Percentiles rank a stretch among this genome's conserved stretches.
phyloP scores from a whole-genome alignment of 2,113 vertebrate species.

The Ceyx cyanopectus region DNA sequence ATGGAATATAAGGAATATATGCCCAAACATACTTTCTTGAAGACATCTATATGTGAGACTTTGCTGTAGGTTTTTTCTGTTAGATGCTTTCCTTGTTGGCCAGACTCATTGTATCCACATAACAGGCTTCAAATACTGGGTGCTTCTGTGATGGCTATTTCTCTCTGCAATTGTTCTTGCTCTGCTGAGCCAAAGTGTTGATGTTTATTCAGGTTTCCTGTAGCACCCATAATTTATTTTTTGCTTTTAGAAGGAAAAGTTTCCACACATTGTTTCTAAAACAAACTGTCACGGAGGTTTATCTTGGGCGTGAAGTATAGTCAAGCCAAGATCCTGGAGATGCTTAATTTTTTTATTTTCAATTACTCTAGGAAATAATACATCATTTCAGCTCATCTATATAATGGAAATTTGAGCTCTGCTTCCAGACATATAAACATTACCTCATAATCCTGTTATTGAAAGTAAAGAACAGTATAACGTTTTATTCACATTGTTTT shows the following conservation, averaged over 20 bases:
- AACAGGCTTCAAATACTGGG: background rate
- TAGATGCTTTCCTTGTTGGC: background rate
- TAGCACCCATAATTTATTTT: slow-evolving; percentile 8
- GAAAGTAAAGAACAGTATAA: background rate
- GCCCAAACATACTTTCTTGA: background rate
- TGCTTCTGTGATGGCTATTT: background rate
- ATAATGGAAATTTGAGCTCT: background rate
- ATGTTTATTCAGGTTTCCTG: slow-evolving; percentile 42
- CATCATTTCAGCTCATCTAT: slow-evolving; percentile 33
- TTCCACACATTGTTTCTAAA: slow-evolving; percentile 53
- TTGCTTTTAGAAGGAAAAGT: background rate
- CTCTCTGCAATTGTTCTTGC: background rate
- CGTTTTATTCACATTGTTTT: background rate
- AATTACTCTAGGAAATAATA: slow-evolving; percentile 42
- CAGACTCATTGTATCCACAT: background rate
- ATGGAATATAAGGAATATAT: no score
- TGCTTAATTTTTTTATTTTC: background rate
- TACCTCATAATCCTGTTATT: background rate
- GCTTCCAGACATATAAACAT: slow-evolving; percentile 20
- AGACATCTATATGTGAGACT: accelerated
- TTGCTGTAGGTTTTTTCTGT: background rate
- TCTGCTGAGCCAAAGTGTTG: background rate
- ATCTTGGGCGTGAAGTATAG: slow-evolving; percentile 25
- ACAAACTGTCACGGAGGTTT: background rate
- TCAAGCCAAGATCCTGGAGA: slow-evolving; percentile 29